Evolutionary conservation across 2,113 vertebrate species (phyloP).

Genomic region (Pterophyllum scalare): DNA sequence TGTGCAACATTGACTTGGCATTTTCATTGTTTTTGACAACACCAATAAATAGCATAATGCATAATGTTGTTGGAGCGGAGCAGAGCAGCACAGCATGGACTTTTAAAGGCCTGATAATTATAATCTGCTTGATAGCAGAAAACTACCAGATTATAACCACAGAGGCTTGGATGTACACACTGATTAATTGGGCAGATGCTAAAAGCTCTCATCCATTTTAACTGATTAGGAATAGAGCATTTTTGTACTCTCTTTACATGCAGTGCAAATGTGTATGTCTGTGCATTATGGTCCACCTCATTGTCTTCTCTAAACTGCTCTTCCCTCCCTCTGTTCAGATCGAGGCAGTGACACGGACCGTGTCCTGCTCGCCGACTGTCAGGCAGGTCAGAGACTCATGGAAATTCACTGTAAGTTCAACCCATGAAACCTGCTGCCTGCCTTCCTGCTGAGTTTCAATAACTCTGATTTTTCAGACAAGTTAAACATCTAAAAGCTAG

Average conservation of each 20-base stretch:
- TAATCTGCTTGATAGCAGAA: background rate
- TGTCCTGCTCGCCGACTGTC: conserved; percentile 75
- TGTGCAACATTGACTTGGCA: conserved; percentile 12
- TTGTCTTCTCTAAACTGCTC: conserved; percentile 76
- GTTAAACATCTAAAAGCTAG: background rate
- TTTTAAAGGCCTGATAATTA: conserved; percentile 4
- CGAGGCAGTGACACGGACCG: conserved; percentile 76
- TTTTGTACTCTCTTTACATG: background rate
- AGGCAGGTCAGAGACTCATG: conserved; percentile 79
- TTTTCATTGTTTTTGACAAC: conserved; percentile 26
- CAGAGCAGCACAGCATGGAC: background rate
- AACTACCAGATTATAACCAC: conserved; percentile 1
- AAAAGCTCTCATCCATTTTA: background rate
- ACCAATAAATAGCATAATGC: background rate
- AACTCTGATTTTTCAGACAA: background rate
- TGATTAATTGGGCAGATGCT: background rate
- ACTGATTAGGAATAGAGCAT: background rate
- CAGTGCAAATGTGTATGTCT: conserved; percentile 8
- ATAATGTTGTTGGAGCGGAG: background rate
- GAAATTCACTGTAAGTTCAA: conserved; percentile 79
- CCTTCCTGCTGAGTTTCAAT: conserved; percentile 15
- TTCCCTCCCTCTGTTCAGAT: conserved; percentile 80
- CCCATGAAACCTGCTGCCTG: conserved; percentile 46
- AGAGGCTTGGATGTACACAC: background rate
- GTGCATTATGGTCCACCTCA: conserved; percentile 50